Percentiles rank a stretch among this genome's conserved stretches.
Conservation (phyloP, 2,888 invertebrate species). For the Rhopalosiphum nymphaeae region DNA sequence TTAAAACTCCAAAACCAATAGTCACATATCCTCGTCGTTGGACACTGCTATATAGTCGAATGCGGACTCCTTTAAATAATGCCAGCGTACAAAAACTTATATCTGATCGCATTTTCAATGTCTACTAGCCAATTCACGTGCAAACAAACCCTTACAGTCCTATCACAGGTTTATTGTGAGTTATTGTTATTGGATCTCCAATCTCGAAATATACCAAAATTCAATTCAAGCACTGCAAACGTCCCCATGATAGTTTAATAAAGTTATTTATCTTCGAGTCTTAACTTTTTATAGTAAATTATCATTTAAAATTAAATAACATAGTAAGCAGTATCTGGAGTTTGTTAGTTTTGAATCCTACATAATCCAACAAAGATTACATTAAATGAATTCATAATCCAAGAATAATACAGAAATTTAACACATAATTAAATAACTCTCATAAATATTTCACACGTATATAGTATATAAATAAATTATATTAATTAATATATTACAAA, state of each 20-base stretch:
- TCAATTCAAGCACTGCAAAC: not conserved
- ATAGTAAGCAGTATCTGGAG: not conserved
- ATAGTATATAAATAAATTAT: not conserved
- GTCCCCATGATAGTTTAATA: not conserved
- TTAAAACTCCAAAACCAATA: not conserved
- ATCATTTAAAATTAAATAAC: not conserved
- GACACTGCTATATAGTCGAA: not conserved
- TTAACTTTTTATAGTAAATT: conserved; percentile 3
- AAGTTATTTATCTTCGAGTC: not conserved
- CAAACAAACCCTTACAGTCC: not conserved
- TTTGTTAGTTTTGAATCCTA: not conserved
- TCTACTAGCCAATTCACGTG: not conserved
- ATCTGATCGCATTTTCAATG: not conserved
- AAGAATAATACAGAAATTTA: not conserved
- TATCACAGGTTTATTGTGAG: not conserved
- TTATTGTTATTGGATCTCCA: conserved; percentile 13
- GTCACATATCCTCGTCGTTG: not conserved
- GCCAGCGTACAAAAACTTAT: not conserved
- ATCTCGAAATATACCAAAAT: not conserved
- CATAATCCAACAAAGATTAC: conserved; percentile 25
- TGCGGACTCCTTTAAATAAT: not conserved
- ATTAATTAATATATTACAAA: not conserved
- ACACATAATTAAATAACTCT: not conserved
- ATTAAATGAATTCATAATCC: conserved; percentile 15
- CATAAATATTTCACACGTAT: not conserved